A percentile compares a stretch with the other conserved stretches of the same genome.
phyloP scores from a whole-genome alignment of 2,888 invertebrate genomes.

The Lamproptera curius region DNA sequence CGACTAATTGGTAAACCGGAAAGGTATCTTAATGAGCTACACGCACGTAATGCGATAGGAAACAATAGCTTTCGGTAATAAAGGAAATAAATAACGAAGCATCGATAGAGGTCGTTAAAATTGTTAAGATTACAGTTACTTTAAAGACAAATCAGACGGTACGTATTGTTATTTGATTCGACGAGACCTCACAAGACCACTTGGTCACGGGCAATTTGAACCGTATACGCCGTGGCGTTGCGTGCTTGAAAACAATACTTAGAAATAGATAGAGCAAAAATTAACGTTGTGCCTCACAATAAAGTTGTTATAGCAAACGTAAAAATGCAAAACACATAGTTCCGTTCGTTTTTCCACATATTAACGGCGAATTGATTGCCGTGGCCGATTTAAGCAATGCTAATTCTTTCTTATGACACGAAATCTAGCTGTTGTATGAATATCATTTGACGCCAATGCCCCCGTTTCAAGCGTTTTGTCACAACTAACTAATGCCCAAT shows the following conservation, averaged over 20 bases:
- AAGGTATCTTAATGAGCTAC: too few species aligned
- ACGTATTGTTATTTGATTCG: constrained; percentile 3
- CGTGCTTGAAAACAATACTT: constrained; percentile 28
- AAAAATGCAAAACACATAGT: background rate
- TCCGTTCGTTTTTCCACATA: too few species aligned
- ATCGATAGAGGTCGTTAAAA: background rate
- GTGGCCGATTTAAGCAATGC: too few species aligned
- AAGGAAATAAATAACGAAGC: too few species aligned
- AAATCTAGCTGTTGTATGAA: background rate
- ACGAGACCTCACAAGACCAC: constrained; percentile 10
- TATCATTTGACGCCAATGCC: too few species aligned
- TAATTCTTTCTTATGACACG: too few species aligned
- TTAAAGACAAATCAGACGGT: background rate
- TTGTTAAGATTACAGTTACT: background rate
- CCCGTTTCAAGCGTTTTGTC: too few species aligned
- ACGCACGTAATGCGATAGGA: too few species aligned
- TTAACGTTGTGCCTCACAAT: constrained; percentile 8
- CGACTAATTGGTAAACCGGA: too few species aligned
- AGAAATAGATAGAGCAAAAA: constrained; percentile 30
- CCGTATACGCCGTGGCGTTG: constrained; percentile 24
- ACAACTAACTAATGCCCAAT: too few species aligned
- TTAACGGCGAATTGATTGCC: too few species aligned
- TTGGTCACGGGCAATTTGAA: constrained; percentile 13
- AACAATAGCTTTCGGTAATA: too few species aligned
- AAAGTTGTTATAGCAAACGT: constrained; percentile 1